Evolutionary conservation across 2,113 vertebrate genomes (phyloP).

Genomic region (Zeus faber): DNA sequence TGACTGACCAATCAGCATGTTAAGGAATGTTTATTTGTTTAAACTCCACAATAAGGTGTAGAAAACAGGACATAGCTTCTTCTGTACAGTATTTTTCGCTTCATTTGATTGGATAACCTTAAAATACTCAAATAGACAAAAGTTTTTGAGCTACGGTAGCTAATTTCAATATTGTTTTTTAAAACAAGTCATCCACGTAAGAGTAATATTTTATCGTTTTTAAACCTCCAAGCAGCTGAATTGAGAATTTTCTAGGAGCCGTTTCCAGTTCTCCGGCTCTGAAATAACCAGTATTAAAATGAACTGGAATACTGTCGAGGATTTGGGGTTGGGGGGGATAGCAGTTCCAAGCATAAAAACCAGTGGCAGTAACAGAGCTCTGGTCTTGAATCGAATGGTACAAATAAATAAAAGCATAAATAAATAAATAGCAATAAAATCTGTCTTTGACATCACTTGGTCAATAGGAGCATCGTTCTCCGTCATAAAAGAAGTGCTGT

Average conservation of each 20-base stretch:
- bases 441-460: conserved; percentile 69
- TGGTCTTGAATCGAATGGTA: conserved; percentile 59
- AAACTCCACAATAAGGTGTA: neutral
- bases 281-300: conserved; percentile 1
- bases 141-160: conserved; percentile 43
- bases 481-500: conserved; percentile 60
- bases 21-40: conserved; percentile 20
- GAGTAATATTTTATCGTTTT: conserved; percentile 3
- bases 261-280: conserved; percentile 19
- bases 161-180: conserved; percentile 42
- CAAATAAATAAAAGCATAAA: conserved; percentile 43
- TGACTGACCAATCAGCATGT: conserved; percentile 29
- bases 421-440: conserved; percentile 54
- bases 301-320: too few species aligned
- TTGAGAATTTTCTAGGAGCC: conserved; percentile 15
- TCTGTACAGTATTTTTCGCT: conserved; percentile 23
- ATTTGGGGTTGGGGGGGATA: too few species aligned
- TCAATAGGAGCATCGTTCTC: conserved; percentile 53
- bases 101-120: conserved; percentile 19
- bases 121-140: conserved; percentile 61
- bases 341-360: conserved; percentile 33
- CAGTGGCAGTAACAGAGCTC: conserved; percentile 58
- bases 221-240: conserved; percentile 9
- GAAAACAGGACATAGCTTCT: conserved; percentile 9
- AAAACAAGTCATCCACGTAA: conserved; percentile 35